Evolutionary conservation across 1,140 invertebrate species (phyloP).

Genomic region (Aphelenchoides avenae): DNA sequence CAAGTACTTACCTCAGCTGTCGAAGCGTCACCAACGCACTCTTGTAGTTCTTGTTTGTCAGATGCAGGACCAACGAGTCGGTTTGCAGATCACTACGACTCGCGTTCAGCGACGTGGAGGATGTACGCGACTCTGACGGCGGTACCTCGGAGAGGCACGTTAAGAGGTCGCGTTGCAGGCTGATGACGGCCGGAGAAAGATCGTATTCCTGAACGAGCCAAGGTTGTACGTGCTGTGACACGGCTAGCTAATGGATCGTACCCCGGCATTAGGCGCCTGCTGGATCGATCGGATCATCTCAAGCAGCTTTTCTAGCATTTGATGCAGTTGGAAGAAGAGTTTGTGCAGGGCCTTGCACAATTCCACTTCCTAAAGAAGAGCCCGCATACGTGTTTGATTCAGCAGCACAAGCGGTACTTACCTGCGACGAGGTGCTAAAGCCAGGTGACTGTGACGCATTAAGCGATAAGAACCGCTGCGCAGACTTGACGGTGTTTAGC

Average conservation of each 20-base stretch:
- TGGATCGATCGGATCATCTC: slow-evolving; percentile 69
- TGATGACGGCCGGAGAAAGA: slow-evolving; percentile 50
- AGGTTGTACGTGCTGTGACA: not conserved
- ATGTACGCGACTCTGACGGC: slow-evolving; percentile 22
- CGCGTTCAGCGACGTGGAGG: slow-evolving; percentile 28
- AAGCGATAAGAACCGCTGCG: slow-evolving; percentile 46
- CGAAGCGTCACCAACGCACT: slow-evolving; percentile 44
- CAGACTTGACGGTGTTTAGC: slow-evolving; percentile 52
- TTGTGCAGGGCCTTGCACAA: slow-evolving; percentile 77
- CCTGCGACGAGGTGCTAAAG: slow-evolving; percentile 14
- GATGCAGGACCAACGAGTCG: slow-evolving; percentile 50
- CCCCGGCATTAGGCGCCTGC: slow-evolving; percentile 45
- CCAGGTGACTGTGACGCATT: slow-evolving; percentile 5
- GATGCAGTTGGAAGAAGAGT: slow-evolving; percentile 82
- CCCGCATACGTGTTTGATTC: slow-evolving; percentile 16
- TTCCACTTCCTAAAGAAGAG: slow-evolving; percentile 63
- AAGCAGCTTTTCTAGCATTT: slow-evolving; percentile 82
- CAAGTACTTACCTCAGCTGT: slow-evolving; percentile 50
- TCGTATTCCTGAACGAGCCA: slow-evolving; percentile 52
- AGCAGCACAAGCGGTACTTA: slow-evolving; percentile 26
- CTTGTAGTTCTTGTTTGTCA: slow-evolving; percentile 56
- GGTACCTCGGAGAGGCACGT: slow-evolving; percentile 22
- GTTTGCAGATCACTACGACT: slow-evolving; percentile 20
- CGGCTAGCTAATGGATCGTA: slow-evolving; percentile 11
- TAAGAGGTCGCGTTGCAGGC: slow-evolving; percentile 53